Evolutionary conservation across 2,113 vertebrate species (phyloP).

Genomic region (Orientallactaga bullata): DNA sequence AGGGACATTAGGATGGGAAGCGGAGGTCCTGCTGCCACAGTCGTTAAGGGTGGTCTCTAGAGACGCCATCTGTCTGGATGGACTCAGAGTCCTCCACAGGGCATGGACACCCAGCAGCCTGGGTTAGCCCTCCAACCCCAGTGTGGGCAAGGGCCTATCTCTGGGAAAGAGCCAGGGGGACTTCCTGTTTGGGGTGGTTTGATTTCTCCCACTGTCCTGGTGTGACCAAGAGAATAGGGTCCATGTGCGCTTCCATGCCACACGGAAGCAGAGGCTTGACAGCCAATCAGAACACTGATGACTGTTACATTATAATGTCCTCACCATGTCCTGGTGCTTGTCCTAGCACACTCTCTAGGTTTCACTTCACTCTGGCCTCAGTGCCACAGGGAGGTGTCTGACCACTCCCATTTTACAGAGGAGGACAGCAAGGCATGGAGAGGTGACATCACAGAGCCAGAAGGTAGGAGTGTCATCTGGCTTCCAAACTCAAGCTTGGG

Average conservation of each 20-base stretch:
- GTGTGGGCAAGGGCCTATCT: not conserved
- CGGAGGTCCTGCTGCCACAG: constrained; percentile 9
- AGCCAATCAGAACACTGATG: not conserved
- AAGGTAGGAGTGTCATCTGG: rapidly evolving
- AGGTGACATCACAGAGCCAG: not conserved
- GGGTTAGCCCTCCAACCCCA: not conserved
- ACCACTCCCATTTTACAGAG: not conserved
- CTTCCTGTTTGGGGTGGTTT: not conserved
- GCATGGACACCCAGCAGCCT: rapidly evolving
- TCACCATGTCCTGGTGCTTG: too few relatives aligned
- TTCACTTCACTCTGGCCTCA: not conserved
- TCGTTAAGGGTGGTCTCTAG: constrained; percentile 47
- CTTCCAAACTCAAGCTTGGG: not conserved
- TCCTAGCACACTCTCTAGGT: rapidly evolving
- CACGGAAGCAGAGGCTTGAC: not conserved
- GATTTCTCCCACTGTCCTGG: not conserved
- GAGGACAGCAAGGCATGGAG: not conserved
- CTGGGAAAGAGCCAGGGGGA: not conserved
- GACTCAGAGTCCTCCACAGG: not conserved
- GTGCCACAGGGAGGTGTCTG: rapidly evolving
- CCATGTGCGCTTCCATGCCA: not conserved
- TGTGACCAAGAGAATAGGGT: not conserved
- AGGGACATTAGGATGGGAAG: constrained; percentile 66
- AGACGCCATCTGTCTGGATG: constrained; percentile 57
- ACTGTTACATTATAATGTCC: rapidly evolving